A percentile compares a stretch with the other conserved stretches of the same genome.
Conservation (phyloP, 64 coral and sea anemone species). For the Stichodactyla helianthus region DNA sequence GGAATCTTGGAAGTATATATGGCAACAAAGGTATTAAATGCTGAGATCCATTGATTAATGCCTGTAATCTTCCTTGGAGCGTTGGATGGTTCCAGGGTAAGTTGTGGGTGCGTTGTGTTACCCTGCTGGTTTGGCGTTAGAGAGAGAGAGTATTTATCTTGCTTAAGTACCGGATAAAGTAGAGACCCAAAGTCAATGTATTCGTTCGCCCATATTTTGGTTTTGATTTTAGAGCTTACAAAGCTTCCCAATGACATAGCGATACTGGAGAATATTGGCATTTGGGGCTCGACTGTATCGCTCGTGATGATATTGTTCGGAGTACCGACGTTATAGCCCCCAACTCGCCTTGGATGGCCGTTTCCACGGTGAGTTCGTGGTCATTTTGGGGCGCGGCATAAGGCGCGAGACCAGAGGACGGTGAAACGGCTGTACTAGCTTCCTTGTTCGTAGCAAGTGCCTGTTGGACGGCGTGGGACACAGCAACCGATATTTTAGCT, state of each 20-base stretch:
- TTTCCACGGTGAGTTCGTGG: too few species aligned
- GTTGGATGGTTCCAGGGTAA: slow-evolving; percentile 16
- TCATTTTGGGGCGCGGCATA: background rate
- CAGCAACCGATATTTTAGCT: background rate
- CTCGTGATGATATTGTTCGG: too few species aligned
- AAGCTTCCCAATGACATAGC: slow-evolving; percentile 6
- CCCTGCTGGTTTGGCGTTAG: background rate
- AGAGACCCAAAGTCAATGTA: background rate
- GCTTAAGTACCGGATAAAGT: background rate
- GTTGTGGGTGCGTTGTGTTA: background rate
- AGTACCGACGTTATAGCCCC: too few species aligned
- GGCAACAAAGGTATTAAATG: slow-evolving; percentile 33
- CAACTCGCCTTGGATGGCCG: too few species aligned
- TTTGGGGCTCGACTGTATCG: background rate
- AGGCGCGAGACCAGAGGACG: too few species aligned
- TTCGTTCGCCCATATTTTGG: too few species aligned
- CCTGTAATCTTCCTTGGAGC: slow-evolving; percentile 9
- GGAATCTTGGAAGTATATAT: slow-evolving; percentile 9
- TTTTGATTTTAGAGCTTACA: slow-evolving; percentile 19
- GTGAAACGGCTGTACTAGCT: too few species aligned
- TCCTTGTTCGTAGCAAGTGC: background rate
- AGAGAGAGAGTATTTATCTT: background rate
- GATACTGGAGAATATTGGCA: slow-evolving; percentile 9
- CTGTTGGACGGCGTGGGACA: background rate
- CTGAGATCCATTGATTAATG: slow-evolving; percentile 21